Conservation (phyloP, 2,888 invertebrate species). For the Chymomyza caudatula region DNA sequence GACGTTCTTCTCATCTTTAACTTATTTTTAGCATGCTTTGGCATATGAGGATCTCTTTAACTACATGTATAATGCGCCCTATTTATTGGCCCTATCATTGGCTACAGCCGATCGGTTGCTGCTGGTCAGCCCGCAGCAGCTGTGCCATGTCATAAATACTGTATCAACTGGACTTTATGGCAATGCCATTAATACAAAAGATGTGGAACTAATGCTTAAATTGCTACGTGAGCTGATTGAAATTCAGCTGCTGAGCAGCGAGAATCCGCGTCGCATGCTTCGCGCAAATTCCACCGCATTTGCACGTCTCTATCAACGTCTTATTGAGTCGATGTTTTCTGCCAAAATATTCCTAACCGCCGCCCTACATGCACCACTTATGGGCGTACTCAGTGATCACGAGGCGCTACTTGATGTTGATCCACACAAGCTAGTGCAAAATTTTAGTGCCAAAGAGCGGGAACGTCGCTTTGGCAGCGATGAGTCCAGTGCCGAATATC, state of each 20-base stretch:
- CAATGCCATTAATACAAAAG: slow-evolving; percentile 86
- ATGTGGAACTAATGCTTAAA: slow-evolving; percentile 84
- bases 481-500: slow-evolving; percentile 85
- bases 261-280: slow-evolving; percentile 86
- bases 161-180: slow-evolving; percentile 84
- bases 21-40: slow-evolving; percentile 79
- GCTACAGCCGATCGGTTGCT: slow-evolving; percentile 83
- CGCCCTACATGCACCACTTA: slow-evolving; percentile 93
- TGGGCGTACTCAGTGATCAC: slow-evolving; percentile 92
- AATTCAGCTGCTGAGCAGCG: slow-evolving; percentile 84
- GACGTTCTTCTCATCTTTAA: slow-evolving; percentile 6
- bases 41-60: slow-evolving; percentile 85
- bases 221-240: slow-evolving; percentile 84
- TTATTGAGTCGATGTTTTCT: slow-evolving; percentile 93
- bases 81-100: slow-evolving; percentile 84
- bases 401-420: slow-evolving; percentile 95
- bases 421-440: slow-evolving; percentile 85
- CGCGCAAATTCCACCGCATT: slow-evolving; percentile 92
- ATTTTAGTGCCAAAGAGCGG: slow-evolving; percentile 69
- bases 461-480: slow-evolving; percentile 85
- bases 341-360: slow-evolving; percentile 96
- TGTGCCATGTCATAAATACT: slow-evolving; percentile 75
- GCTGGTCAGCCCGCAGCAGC: slow-evolving; percentile 70
- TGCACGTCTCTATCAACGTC: slow-evolving; percentile 89
- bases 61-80: slow-evolving; percentile 84